phyloP scores from a whole-genome alignment of 2,888 invertebrate species.

The Escarpia spicata region DNA sequence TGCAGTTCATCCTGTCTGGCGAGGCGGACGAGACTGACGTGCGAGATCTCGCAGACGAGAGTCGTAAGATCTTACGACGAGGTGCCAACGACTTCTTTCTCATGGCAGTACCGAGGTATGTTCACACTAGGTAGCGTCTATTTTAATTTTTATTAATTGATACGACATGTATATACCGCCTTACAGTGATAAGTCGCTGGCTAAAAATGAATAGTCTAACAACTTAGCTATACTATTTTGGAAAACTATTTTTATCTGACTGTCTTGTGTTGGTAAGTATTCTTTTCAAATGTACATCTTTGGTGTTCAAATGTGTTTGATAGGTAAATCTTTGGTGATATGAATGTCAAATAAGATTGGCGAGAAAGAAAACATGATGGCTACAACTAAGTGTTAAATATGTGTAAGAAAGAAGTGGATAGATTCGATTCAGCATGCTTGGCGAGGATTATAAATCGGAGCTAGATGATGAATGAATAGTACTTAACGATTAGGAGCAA shows the following conservation, averaged over 20 bases:
- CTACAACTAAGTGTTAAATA: background rate
- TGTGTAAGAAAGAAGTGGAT: background rate
- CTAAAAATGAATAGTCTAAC: too few relatives aligned
- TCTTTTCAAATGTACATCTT: too few relatives aligned
- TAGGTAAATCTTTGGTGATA: too few relatives aligned
- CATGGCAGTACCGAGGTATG: slow-evolving; percentile 63
- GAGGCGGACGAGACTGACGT: slow-evolving; percentile 67
- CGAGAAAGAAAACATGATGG: background rate
- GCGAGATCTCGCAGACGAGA: slow-evolving; percentile 61
- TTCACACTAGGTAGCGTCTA: too few relatives aligned
- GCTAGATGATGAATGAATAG: background rate
- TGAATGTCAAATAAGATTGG: background rate
- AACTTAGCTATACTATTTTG: too few relatives aligned
- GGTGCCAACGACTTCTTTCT: slow-evolving; percentile 65
- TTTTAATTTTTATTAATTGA: background rate
- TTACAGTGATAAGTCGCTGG: too few relatives aligned
- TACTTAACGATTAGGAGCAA: background rate
- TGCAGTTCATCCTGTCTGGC: slow-evolving; percentile 65
- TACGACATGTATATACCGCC: too few relatives aligned
- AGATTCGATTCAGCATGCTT: background rate
- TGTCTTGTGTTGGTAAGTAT: background rate
- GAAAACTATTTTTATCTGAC: background rate
- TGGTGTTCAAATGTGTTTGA: too few relatives aligned
- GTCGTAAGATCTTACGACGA: slow-evolving; percentile 63
- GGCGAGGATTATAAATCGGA: background rate